Conservation (phyloP, 2,797 vertebrate genomes). For the Melanotaenia pygmaea region DNA sequence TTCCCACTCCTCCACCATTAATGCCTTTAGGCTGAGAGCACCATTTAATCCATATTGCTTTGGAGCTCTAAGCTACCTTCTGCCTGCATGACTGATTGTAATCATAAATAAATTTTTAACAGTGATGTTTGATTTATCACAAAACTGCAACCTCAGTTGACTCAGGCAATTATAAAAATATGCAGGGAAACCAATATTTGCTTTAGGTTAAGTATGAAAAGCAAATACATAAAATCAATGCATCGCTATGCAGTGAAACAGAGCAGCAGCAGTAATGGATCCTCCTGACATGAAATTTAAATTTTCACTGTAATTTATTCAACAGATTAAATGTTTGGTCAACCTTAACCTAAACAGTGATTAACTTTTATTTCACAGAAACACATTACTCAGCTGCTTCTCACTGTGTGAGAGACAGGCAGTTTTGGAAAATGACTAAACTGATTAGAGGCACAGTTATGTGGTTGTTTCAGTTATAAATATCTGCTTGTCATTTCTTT, state of each 20-base stretch:
- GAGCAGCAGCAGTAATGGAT: slow-evolving; percentile 21
- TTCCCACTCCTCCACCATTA: slow-evolving; percentile 48
- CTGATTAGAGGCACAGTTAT: neutral
- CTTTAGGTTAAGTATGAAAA: slow-evolving; percentile 10
- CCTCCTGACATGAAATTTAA: slow-evolving; percentile 20
- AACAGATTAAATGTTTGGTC: slow-evolving; percentile 17
- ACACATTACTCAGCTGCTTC: slow-evolving; percentile 17
- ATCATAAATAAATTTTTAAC: neutral
- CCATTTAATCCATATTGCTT: slow-evolving; percentile 32
- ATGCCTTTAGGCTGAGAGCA: slow-evolving; percentile 37
- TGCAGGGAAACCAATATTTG: slow-evolving; percentile 12
- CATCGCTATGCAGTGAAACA: neutral
- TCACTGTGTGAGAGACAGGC: neutral
- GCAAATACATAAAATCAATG: neutral
- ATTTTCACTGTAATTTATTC: slow-evolving; percentile 38
- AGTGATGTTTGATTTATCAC: slow-evolving; percentile 6
- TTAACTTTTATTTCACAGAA: slow-evolving; percentile 31
- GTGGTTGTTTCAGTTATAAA: neutral
- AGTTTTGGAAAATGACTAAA: slow-evolving; percentile 4
- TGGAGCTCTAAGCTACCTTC: slow-evolving; percentile 12
- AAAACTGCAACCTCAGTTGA: slow-evolving; percentile 11
- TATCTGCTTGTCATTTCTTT: neutral
- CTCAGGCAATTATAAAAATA: slow-evolving; percentile 12
- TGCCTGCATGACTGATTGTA: neutral
- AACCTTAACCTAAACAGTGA: slow-evolving; percentile 23